Conservation (phyloP, 2,888 invertebrate genomes). For the Tetragonisca angustula region DNA sequence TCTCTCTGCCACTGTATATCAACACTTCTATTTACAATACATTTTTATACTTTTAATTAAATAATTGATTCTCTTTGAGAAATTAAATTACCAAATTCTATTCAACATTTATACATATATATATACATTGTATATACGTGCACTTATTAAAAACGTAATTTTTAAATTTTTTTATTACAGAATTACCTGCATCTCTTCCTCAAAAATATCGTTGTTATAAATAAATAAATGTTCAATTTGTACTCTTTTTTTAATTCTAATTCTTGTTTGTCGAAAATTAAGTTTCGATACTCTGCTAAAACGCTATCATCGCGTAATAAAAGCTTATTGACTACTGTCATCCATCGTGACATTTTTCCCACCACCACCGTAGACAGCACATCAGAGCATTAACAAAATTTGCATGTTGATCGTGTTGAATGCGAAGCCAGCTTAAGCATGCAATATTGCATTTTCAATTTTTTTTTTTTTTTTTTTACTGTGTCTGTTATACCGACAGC, state of each 20-base stretch:
- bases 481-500: conserved; percentile 22
- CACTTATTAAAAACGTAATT: neutral
- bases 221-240: neutral
- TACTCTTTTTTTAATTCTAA: neutral
- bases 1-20: too few species aligned
- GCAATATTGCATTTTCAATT: conserved; percentile 67
- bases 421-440: conserved; percentile 70
- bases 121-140: neutral
- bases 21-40: neutral
- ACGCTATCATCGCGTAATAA: conserved; percentile 35
- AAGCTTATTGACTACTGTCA: conserved; percentile 61
- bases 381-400: conserved; percentile 62
- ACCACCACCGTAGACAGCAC: conserved; percentile 74
- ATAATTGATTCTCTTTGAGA: neutral
- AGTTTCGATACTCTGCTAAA: neutral
- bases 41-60: neutral
- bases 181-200: neutral
- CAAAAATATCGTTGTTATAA: neutral
- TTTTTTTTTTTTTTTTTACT: conserved; percentile 6
- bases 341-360: conserved; percentile 64
- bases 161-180: neutral
- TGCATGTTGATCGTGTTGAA: conserved; percentile 68
- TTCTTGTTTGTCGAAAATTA: neutral
- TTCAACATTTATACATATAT: neutral
- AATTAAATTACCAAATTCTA: neutral